A percentile compares a stretch with the other conserved stretches of the same genome.
These are phyloP conservation scores for Calliopsis andreniformis DNA, from an alignment of 1,140 invertebrate species.

Conservation along the genomic window DNA sequence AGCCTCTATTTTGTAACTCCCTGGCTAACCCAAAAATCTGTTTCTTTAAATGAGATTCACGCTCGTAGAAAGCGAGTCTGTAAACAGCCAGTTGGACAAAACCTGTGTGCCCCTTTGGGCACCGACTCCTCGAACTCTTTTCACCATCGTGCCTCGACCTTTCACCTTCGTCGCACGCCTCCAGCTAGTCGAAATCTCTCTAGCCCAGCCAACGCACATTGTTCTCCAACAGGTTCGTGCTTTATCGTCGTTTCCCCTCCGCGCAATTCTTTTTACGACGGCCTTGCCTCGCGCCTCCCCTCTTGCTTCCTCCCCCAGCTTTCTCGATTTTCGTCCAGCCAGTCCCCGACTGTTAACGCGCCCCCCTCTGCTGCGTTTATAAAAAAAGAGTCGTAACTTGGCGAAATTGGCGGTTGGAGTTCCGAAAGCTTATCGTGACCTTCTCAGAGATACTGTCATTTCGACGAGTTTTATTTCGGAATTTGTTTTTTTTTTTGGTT, in stretches of 20 bases:
- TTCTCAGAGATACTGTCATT: neutral
- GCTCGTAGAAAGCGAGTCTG: slow-evolving; percentile 56
- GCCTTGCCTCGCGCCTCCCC: slow-evolving; percentile 27
- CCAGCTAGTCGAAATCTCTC: slow-evolving; percentile 32
- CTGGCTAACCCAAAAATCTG: no score
- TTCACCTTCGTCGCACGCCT: slow-evolving; percentile 22
- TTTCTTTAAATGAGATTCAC: slow-evolving; percentile 30
- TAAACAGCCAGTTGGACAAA: slow-evolving; percentile 16
- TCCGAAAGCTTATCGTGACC: neutral
- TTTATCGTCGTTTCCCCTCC: slow-evolving; percentile 47
- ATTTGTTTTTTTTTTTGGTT: no score
- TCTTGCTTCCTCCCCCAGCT: slow-evolving; percentile 1
- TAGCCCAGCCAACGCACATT: slow-evolving; percentile 33
- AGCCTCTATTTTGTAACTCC: no score
- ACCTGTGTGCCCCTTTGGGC: slow-evolving; percentile 16
- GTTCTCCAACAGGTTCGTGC: slow-evolving; percentile 40
- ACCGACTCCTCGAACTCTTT: slow-evolving; percentile 56
- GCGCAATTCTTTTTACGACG: slow-evolving; percentile 31
- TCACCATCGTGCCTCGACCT: slow-evolving; percentile 23
- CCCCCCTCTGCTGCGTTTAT: neutral
- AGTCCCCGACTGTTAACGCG: neutral
- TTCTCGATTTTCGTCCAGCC: neutral
- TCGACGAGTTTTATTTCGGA: neutral
- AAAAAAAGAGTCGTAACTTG: slow-evolving; percentile 13
- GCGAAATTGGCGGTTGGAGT: neutral